Evolutionary conservation across 2,888 invertebrate genomes (phyloP).

Genomic region (Laspeyria flexula): DNA sequence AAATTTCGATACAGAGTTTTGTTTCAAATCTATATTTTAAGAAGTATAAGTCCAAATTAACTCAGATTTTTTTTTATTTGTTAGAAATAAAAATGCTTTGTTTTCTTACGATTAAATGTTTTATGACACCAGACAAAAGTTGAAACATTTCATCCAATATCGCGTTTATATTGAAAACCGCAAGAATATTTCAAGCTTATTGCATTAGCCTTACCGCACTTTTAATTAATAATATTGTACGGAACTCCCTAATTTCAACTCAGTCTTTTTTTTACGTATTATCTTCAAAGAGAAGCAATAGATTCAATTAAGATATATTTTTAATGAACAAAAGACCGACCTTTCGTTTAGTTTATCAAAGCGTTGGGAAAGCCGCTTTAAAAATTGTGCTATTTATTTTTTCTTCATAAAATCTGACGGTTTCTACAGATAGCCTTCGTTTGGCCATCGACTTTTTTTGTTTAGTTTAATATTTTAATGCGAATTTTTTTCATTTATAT

Average conservation of each 20-base stretch:
- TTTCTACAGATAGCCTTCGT: conserved; percentile 2
- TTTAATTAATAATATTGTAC: conserved; percentile 2
- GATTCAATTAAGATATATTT: conserved; percentile 59
- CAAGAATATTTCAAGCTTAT: neutral
- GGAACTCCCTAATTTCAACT: conserved; percentile 11
- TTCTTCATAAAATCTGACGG: conserved; percentile 1
- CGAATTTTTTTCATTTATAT: neutral
- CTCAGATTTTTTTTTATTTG: no score
- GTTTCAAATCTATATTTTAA: no score
- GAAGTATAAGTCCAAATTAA: no score
- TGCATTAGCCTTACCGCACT: neutral
- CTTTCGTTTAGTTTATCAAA: conserved; percentile 43
- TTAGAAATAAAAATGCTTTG: no score
- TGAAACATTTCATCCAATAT: no score
- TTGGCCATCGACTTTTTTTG: conserved; percentile 1
- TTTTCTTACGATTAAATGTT: neutral
- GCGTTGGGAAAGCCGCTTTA: conserved; percentile 21
- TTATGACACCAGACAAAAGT: no score
- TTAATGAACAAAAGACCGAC: conserved; percentile 49
- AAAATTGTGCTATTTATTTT: conserved; percentile 13
- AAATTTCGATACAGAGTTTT: no score
- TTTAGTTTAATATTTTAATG: neutral
- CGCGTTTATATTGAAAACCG: neutral
- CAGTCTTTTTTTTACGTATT: conserved; percentile 12
- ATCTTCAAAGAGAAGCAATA: conserved; percentile 45